These are phyloP conservation scores for Gracilinanus agilis DNA, from an alignment of 2,113 vertebrate genomes.

Conservation along the genomic window DNA sequence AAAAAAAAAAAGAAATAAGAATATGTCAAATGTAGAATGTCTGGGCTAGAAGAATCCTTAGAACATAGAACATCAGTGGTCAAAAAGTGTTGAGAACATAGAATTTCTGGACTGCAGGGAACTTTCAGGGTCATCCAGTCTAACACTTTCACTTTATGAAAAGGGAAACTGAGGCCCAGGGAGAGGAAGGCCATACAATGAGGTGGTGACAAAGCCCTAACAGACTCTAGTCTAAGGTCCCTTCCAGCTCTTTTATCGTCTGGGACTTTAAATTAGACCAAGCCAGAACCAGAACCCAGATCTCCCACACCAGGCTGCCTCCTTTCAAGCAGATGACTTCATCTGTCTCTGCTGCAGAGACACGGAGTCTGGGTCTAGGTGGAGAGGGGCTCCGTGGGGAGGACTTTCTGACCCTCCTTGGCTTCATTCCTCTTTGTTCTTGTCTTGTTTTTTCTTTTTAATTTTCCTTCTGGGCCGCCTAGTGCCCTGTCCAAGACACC, in stretches of 20 bases:
- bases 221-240: background rate
- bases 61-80: background rate
- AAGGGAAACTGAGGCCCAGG: slow-evolving; percentile 11
- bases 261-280: background rate
- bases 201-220: background rate
- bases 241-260: background rate
- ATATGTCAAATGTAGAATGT: background rate
- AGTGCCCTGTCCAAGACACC: slow-evolving; percentile 94
- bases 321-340: background rate
- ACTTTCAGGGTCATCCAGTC: background rate
- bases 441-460: slow-evolving; percentile 19
- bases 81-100: background rate
- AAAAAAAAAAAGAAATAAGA: background rate
- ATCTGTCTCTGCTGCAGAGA: background rate
- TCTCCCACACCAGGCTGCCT: slow-evolving; percentile 2
- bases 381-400: fast-evolving
- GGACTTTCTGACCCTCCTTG: background rate
- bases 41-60: background rate
- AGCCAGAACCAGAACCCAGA: background rate
- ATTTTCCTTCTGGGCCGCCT: background rate
- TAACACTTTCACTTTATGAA: background rate
- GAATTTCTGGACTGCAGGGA: background rate
- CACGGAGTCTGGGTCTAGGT: background rate
- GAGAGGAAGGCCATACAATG: slow-evolving; percentile 3
- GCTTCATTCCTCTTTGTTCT: background rate